phyloP scores from a whole-genome alignment of 2,113 vertebrate genomes.

The Apus apus region DNA sequence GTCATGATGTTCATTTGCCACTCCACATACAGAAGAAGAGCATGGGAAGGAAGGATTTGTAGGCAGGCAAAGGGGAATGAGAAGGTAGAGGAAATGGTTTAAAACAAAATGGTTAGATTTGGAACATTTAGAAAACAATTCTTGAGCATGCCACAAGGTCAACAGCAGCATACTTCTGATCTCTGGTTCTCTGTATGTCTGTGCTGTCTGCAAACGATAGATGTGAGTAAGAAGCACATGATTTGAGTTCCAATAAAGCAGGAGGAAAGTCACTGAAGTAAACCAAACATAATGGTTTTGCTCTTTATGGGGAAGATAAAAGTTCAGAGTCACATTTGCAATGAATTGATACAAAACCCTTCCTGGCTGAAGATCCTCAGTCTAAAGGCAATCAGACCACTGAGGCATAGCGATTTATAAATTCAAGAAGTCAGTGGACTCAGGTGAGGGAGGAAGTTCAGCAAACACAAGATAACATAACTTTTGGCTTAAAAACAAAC shows the following conservation, averaged over 20 bases:
- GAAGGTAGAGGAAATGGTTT: neutral
- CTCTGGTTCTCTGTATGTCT: fast-evolving
- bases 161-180: neutral
- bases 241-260: neutral
- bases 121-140: neutral
- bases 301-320: slow-evolving; percentile 1
- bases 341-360: neutral
- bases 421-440: neutral
- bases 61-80: neutral
- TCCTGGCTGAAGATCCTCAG: neutral
- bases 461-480: neutral
- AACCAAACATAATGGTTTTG: neutral
- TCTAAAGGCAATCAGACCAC: neutral
- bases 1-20: neutral
- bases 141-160: neutral
- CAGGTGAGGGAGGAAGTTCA: neutral
- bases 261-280: neutral
- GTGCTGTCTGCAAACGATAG: neutral
- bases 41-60: neutral
- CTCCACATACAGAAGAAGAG: neutral
- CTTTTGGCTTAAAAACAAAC: neutral
- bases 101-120: neutral
- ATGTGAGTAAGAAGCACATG: neutral
- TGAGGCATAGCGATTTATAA: neutral
- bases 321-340: slow-evolving; percentile 27